Conservation (phyloP, 2,113 vertebrate species). For the Trematomus loennbergii region DNA sequence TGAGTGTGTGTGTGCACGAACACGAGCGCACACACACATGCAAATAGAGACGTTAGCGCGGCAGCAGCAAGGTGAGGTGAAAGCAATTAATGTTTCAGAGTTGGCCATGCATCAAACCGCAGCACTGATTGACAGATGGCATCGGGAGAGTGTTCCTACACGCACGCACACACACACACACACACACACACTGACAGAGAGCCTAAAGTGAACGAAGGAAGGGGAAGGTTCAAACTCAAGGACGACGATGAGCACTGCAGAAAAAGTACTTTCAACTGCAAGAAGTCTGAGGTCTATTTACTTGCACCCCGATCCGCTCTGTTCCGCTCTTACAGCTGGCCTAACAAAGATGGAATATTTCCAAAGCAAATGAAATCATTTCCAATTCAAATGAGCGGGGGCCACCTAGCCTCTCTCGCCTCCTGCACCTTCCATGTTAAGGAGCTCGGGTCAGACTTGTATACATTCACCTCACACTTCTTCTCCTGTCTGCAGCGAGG, state of each 20-base stretch:
- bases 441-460: conserved; percentile 52
- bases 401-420: conserved; percentile 19
- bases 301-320: conserved; percentile 25
- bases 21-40: not conserved
- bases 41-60: not conserved
- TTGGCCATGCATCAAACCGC: conserved; percentile 59
- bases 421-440: conserved; percentile 50
- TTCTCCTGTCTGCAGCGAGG: conserved; percentile 25
- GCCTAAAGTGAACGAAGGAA: conserved; percentile 16
- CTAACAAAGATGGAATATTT: conserved; percentile 56
- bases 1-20: not conserved
- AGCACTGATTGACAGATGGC: conserved; percentile 74
- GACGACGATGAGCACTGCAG: conserved; percentile 47
- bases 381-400: conserved; percentile 76
- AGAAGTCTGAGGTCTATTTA: conserved; percentile 23
- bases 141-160: not conserved
- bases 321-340: conserved; percentile 20
- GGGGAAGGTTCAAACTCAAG: conserved; percentile 54
- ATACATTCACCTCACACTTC: conserved; percentile 68
- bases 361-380: conserved; percentile 70
- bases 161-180: not conserved
- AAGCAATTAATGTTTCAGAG: conserved; percentile 73
- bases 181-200: not conserved
- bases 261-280: not conserved
- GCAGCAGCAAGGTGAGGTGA: conserved; percentile 58